Percentiles rank a stretch among this genome's conserved stretches.
Evolutionary conservation across 2,797 vertebrate species (phyloP).

Genomic region (Poliocrania exsul): DNA sequence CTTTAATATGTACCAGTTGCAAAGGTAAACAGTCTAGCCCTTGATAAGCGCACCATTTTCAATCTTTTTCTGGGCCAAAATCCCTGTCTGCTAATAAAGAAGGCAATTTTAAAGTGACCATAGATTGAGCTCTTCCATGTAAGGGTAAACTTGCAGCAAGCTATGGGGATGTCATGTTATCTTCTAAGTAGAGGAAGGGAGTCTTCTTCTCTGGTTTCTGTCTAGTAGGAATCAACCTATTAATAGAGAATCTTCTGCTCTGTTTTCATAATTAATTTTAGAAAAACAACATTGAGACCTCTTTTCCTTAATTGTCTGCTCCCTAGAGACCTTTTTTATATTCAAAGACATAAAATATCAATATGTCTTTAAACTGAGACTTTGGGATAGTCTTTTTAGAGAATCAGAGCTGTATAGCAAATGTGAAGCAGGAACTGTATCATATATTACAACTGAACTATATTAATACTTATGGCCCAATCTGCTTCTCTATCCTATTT

Average conservation of each 20-base stretch:
- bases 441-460: neutral
- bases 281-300: neutral
- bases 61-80: neutral
- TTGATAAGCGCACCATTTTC: neutral
- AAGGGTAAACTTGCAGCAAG: neutral
- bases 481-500: constrained; percentile 1
- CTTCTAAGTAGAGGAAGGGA: neutral
- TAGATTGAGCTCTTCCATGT: neutral
- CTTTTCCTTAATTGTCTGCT: neutral
- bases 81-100: neutral
- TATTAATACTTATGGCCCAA: neutral
- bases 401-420: neutral
- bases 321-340: neutral
- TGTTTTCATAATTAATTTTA: neutral
- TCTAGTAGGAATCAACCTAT: neutral
- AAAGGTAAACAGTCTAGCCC: neutral
- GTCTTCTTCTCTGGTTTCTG: neutral
- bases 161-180: neutral
- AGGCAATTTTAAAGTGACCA: neutral
- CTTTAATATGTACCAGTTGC: neutral
- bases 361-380: neutral
- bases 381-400: neutral
- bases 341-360: neutral
- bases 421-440: neutral
- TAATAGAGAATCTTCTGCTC: neutral